Percentiles rank a stretch among this genome's conserved stretches.
phyloP scores from a whole-genome alignment of 2,888 invertebrate species.

The Drosophila putrida region DNA sequence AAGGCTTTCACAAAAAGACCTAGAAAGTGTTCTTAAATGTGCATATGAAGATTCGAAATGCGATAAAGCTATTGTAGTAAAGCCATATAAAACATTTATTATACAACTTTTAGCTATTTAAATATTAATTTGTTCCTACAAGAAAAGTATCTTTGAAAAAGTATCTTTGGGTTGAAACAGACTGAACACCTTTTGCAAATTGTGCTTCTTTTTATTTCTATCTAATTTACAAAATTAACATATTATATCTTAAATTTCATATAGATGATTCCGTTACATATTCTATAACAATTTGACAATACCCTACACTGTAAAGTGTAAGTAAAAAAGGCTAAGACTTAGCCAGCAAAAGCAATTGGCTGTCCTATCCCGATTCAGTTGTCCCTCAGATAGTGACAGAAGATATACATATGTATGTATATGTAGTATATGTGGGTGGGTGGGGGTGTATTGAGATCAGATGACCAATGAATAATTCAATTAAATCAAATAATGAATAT shows the following conservation, averaged over 20 bases:
- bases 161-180: too few species aligned
- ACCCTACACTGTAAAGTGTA: neutral
- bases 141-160: too few species aligned
- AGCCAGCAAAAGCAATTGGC: slow-evolving; percentile 6
- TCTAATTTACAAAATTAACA: too few species aligned
- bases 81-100: too few species aligned
- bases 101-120: too few species aligned
- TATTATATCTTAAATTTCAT: too few species aligned
- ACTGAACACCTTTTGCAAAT: too few species aligned
- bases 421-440: neutral
- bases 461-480: slow-evolving; percentile 72
- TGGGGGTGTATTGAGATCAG: slow-evolving; percentile 29
- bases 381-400: slow-evolving; percentile 25
- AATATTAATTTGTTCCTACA: too few species aligned
- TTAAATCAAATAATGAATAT: slow-evolving; percentile 80
- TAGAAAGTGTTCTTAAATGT: too few species aligned
- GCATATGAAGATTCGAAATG: too few species aligned
- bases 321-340: neutral
- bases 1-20: neutral
- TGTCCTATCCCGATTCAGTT: neutral
- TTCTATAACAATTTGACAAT: neutral
- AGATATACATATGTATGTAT: slow-evolving; percentile 4
- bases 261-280: neutral
- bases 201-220: too few species aligned
- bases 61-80: too few species aligned